These are phyloP conservation scores for Pissodes strobi DNA, from an alignment of 1,140 invertebrate species.

Conservation along the genomic window DNA sequence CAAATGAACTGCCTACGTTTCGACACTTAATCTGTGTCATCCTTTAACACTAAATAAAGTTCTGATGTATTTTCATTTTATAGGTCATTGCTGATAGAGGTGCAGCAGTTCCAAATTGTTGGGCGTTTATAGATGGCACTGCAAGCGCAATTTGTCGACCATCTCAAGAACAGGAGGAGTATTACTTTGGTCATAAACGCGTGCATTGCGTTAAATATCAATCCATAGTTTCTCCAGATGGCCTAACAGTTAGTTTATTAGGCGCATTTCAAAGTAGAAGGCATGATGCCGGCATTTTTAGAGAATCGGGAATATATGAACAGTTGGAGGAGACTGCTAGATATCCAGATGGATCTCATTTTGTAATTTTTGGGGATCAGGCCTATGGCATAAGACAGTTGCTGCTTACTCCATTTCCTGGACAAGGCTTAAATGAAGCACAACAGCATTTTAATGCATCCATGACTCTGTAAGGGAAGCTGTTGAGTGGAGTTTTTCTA, in stretches of 20 bases:
- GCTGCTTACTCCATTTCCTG: not conserved
- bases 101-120: no score
- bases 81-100: no score
- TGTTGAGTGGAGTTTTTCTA: constrained; percentile 41
- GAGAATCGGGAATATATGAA: constrained; percentile 28
- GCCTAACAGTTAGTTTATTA: constrained; percentile 30
- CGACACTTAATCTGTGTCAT: no score
- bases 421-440: no score
- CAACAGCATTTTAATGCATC: constrained; percentile 30
- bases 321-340: constrained; percentile 16
- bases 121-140: no score
- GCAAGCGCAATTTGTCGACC: no score
- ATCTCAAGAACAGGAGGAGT: no score
- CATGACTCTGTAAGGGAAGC: constrained; percentile 23
- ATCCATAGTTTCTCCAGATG: constrained; percentile 42
- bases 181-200: no score
- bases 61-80: no score
- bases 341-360: constrained; percentile 26
- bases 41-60: no score
- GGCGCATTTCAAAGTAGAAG: constrained; percentile 28
- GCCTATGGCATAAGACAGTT: constrained; percentile 4
- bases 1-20: no score
- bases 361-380: constrained; percentile 37
- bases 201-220: no score
- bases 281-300: constrained; percentile 40